Evolutionary conservation across 1,140 invertebrate species (phyloP).

Genomic region (Drosophila pruinosa): DNA sequence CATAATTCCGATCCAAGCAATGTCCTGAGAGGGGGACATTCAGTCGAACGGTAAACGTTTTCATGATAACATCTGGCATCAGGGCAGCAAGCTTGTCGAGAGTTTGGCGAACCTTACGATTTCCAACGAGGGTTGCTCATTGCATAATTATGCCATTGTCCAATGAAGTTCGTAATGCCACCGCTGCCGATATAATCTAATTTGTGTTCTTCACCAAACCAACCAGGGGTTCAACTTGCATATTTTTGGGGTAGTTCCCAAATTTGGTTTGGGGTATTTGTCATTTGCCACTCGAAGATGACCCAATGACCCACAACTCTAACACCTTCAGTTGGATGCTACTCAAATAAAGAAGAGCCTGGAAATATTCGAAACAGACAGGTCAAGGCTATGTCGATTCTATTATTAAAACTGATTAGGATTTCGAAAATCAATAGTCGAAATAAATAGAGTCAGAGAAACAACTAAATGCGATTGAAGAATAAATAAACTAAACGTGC

Average conservation of each 20-base stretch:
- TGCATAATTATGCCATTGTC: constrained; percentile 79
- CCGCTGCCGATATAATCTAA: constrained; percentile 69
- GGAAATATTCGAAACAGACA: too few species aligned
- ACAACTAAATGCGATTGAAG: too few species aligned
- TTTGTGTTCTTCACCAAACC: constrained; percentile 46
- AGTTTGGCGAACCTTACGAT: constrained; percentile 37
- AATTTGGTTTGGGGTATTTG: constrained; percentile 21
- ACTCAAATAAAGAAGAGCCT: constrained; percentile 5
- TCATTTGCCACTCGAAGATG: constrained; percentile 15
- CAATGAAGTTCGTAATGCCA: constrained; percentile 68
- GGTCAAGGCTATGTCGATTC: too few species aligned
- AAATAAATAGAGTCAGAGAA: too few species aligned
- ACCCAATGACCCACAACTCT: constrained; percentile 66
- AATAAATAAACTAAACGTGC: too few species aligned
- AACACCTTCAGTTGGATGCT: background rate
- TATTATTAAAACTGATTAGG: too few species aligned
- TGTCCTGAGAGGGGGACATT: constrained; percentile 11
- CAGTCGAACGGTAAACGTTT: constrained; percentile 70
- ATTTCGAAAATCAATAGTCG: too few species aligned
- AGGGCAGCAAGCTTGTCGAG: background rate
- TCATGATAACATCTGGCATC: constrained; percentile 75
- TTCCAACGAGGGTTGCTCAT: constrained; percentile 63
- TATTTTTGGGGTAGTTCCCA: constrained; percentile 20
- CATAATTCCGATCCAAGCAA: constrained; percentile 41
- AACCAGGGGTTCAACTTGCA: background rate